Evolutionary conservation across 2,888 invertebrate species (phyloP).

Genomic region (Ceratothoa steindachneri): DNA sequence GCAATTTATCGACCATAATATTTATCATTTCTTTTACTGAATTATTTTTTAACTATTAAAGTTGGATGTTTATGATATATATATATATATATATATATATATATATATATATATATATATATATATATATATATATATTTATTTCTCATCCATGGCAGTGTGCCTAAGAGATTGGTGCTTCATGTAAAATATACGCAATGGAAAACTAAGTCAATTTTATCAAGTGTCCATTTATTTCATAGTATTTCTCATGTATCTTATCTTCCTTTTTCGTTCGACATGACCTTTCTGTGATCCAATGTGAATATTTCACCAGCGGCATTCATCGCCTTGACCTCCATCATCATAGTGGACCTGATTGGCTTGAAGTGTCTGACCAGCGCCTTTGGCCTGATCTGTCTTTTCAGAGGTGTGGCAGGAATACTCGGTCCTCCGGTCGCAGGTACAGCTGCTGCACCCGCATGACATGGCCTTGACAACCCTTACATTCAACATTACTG

Average conservation of each 20-base stretch:
- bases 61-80: background rate
- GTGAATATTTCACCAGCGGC: slow-evolving; percentile 79
- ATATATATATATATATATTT: background rate
- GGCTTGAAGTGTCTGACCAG: slow-evolving; percentile 94
- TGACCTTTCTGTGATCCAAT: too few species aligned
- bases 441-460: slow-evolving; percentile 50
- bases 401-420: slow-evolving; percentile 91
- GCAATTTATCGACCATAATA: too few species aligned
- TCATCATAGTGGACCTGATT: slow-evolving; percentile 91
- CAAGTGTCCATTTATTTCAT: too few species aligned
- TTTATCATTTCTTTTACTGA: too few species aligned
- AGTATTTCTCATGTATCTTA: too few species aligned
- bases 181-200: too few species aligned
- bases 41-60: background rate
- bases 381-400: slow-evolving; percentile 90
- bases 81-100: too few species aligned
- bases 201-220: too few species aligned
- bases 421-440: slow-evolving; percentile 65
- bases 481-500: background rate
- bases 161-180: too few species aligned
- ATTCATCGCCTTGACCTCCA: slow-evolving; percentile 95
- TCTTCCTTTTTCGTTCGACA: too few species aligned
- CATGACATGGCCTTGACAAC: background rate
- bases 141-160: too few species aligned
- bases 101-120: background rate